These are phyloP conservation scores for Chroicocephalus ridibundus DNA, from an alignment of 2,113 vertebrate species.

Conservation along the genomic window DNA sequence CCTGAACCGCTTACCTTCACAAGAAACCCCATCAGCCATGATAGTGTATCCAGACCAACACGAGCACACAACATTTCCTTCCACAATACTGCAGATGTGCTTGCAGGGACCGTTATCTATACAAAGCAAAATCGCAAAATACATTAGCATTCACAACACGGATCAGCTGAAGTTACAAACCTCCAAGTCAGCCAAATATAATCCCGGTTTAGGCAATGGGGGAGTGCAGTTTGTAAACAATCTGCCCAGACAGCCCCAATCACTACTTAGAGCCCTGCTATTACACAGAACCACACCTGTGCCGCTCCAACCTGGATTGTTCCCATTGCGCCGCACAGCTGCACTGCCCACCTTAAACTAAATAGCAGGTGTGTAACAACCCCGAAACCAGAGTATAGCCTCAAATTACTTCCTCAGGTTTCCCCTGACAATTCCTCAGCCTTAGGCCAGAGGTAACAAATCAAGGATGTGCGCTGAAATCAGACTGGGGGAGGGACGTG, in stretches of 20 bases:
- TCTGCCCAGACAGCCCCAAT: neutral
- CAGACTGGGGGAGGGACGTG: neutral
- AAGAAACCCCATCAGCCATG: slow-evolving; percentile 80
- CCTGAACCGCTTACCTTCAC: slow-evolving; percentile 76
- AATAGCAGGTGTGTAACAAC: neutral
- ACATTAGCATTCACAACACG: neutral
- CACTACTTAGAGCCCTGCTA: neutral
- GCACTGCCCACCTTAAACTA: neutral
- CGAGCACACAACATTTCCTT: slow-evolving; percentile 76
- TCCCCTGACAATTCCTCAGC: neutral
- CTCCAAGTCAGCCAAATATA: neutral
- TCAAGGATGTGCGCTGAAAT: neutral
- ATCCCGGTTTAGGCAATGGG: neutral
- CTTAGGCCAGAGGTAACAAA: neutral
- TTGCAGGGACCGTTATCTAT: slow-evolving; percentile 84
- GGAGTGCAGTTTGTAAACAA: neutral
- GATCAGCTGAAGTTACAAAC: neutral
- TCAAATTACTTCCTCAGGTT: neutral
- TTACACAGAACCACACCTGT: neutral
- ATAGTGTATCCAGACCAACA: slow-evolving; percentile 86
- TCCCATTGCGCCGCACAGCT: neutral
- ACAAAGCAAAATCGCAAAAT: neutral
- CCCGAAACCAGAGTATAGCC: neutral
- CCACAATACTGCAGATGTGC: slow-evolving; percentile 76
- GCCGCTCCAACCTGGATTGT: neutral